Conservation (phyloP, 2,888 invertebrate genomes). For the Noctua pronuba region DNA sequence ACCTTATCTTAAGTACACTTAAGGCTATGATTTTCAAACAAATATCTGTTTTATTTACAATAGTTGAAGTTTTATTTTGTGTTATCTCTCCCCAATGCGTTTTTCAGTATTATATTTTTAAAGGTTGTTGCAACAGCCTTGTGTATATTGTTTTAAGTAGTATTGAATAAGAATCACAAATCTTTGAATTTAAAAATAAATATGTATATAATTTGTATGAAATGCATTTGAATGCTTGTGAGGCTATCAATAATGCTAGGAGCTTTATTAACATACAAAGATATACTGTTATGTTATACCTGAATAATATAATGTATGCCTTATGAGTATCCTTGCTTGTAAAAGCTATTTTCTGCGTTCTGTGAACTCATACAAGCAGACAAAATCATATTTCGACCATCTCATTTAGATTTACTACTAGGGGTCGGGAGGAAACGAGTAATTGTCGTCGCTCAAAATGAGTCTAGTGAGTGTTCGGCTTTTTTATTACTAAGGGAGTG, state of each 20-base stretch:
- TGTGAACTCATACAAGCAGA: slow-evolving; percentile 40
- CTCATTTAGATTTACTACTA: slow-evolving; percentile 11
- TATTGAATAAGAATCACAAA: slow-evolving; percentile 56
- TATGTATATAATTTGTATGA: slow-evolving; percentile 41
- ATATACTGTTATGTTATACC: slow-evolving; percentile 64
- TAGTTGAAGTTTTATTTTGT: slow-evolving; percentile 68
- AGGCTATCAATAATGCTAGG: slow-evolving; percentile 70
- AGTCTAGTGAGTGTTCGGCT: neutral
- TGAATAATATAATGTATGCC: slow-evolving; percentile 58
- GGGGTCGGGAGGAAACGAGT: neutral
- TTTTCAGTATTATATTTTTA: slow-evolving; percentile 76
- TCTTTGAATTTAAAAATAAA: slow-evolving; percentile 49
- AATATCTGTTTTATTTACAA: slow-evolving; percentile 68
- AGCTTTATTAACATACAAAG: slow-evolving; percentile 71
- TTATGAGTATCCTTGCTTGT: slow-evolving; percentile 56
- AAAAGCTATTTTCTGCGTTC: slow-evolving; percentile 46
- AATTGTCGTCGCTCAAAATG: slow-evolving; percentile 20
- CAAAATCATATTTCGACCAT: slow-evolving; percentile 4
- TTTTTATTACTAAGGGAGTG: neutral
- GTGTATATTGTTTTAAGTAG: slow-evolving; percentile 51
- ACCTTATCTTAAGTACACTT: slow-evolving; percentile 55
- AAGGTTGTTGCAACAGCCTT: slow-evolving; percentile 27
- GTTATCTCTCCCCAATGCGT: slow-evolving; percentile 64
- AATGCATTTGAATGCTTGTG: slow-evolving; percentile 55
- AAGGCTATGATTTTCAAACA: slow-evolving; percentile 73